These are phyloP conservation scores for Marcusenius ussheri DNA, from an alignment of 2,113 vertebrate species.

Conservation along the genomic window DNA sequence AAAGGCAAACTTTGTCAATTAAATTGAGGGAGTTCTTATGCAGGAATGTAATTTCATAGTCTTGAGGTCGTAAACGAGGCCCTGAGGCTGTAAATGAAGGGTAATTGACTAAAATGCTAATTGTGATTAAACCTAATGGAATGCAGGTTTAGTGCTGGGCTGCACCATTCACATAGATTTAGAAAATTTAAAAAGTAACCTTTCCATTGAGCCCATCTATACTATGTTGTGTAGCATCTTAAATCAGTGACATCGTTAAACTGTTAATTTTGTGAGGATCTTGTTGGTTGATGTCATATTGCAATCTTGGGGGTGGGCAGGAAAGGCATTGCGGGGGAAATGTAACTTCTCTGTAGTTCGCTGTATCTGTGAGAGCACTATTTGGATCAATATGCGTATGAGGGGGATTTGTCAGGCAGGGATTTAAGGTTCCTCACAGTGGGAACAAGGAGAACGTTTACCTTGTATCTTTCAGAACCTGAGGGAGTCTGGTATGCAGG, in stretches of 20 bases:
- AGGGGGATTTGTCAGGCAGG: neutral
- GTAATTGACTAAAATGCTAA: neutral
- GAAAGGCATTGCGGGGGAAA: neutral
- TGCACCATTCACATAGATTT: neutral
- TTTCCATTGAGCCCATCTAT: neutral
- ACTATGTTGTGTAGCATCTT: neutral
- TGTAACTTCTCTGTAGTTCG: neutral
- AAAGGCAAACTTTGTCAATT: constrained; percentile 12
- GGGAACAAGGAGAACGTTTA: neutral
- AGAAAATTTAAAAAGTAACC: neutral
- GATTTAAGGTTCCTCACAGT: neutral
- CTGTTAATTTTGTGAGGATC: neutral
- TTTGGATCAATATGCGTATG: neutral
- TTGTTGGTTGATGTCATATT: neutral
- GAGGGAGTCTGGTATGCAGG: no score
- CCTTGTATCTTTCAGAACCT: neutral
- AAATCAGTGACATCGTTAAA: neutral
- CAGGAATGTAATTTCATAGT: neutral
- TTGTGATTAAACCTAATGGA: neutral
- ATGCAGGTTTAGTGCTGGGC: neutral
- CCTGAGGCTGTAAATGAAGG: neutral
- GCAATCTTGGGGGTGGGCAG: neutral
- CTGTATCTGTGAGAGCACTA: neutral
- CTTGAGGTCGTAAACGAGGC: neutral
- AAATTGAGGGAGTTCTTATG: neutral